Percentiles rank a stretch among this genome's conserved stretches.
These are phyloP conservation scores for Alloscopus bannaensis DNA, from an alignment of 2,888 invertebrate genomes.

Conservation along the genomic window DNA sequence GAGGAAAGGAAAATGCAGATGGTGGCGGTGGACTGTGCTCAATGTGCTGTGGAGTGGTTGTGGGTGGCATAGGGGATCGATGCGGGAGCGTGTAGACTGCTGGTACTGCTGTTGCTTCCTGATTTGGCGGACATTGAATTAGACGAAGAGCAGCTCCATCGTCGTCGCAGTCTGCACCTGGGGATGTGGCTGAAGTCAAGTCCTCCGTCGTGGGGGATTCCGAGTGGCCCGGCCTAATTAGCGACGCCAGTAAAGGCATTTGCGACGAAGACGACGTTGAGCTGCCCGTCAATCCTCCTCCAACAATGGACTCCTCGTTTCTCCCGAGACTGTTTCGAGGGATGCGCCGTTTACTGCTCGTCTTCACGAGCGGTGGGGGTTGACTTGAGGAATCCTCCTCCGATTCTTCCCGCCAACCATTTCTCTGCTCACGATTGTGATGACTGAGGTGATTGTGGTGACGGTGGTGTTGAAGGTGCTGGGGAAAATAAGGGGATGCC, in stretches of 20 bases:
- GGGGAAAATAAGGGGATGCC: no score
- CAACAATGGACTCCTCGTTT: background rate
- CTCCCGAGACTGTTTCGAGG: background rate
- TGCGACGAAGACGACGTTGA: constrained; percentile 24
- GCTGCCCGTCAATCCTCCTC: background rate
- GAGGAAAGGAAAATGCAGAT: background rate
- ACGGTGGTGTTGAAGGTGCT: no score
- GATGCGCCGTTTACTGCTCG: background rate
- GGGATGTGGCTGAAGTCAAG: constrained; percentile 6
- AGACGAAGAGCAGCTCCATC: no score
- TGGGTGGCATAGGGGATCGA: background rate
- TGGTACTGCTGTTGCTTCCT: no score
- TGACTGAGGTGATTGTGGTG: no score
- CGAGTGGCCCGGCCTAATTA: constrained; percentile 68
- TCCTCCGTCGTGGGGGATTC: constrained; percentile 62
- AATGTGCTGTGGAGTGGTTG: no score
- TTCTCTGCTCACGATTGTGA: no score
- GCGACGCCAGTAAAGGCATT: constrained; percentile 69
- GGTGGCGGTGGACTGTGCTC: no score
- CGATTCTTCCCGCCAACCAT: constrained; percentile 29
- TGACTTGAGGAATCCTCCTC: constrained; percentile 15
- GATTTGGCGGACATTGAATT: no score
- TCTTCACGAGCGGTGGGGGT: constrained; percentile 31
- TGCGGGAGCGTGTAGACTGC: no score
- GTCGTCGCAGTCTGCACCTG: background rate